Evolutionary conservation across 2,888 invertebrate species (phyloP).

Genomic region (Autographa pulchrina): DNA sequence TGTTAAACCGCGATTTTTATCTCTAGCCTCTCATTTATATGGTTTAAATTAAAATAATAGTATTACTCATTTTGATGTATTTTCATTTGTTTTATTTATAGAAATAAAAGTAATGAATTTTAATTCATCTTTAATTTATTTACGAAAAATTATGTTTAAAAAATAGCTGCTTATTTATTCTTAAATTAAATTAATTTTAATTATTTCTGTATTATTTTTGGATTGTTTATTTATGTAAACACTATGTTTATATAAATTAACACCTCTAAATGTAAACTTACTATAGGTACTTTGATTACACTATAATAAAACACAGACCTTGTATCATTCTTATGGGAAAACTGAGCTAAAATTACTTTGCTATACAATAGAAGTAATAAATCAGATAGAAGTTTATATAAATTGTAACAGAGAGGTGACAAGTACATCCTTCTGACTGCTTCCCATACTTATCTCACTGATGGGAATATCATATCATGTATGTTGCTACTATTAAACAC

Average conservation of each 20-base stretch:
- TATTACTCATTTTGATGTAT: constrained; percentile 5
- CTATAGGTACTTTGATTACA: too few species aligned
- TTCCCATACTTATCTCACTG: constrained; percentile 38
- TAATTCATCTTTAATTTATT: too few species aligned
- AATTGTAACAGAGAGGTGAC: constrained; percentile 14
- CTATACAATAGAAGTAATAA: neutral
- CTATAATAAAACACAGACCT: neutral
- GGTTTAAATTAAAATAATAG: constrained; percentile 6
- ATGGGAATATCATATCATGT: constrained; percentile 35
- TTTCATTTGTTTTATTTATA: neutral
- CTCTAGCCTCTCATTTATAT: constrained; percentile 12
- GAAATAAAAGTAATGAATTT: neutral
- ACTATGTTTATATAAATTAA: neutral
- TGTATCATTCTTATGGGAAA: constrained; percentile 3
- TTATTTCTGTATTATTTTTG: neutral
- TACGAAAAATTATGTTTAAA: too few species aligned
- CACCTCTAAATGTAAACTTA: neutral
- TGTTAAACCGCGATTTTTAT: constrained; percentile 36
- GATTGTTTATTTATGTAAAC: neutral
- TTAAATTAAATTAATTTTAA: too few species aligned
- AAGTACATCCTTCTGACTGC: neutral
- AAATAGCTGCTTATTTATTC: too few species aligned
- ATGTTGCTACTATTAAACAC: constrained; percentile 5
- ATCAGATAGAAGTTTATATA: constrained; percentile 20
- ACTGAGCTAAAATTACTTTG: neutral